A percentile compares a stretch with the other conserved stretches of the same genome.
phyloP scores from a whole-genome alignment of 2,797 vertebrate genomes.

The Acrocephalus scirpaceus region DNA sequence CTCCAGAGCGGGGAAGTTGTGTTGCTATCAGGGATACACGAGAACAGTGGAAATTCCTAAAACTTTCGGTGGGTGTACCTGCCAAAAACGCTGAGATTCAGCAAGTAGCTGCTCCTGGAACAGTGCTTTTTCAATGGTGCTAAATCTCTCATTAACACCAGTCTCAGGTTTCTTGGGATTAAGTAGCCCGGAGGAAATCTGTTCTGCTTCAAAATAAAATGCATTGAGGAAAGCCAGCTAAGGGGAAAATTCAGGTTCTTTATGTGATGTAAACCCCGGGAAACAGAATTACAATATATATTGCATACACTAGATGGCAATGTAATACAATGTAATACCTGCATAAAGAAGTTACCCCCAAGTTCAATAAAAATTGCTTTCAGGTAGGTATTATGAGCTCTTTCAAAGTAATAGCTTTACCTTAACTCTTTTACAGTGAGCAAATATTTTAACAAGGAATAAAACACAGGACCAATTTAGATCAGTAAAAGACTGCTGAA shows the following conservation, averaged over 20 bases:
- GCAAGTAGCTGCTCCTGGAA: neutral
- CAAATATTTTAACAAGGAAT: neutral
- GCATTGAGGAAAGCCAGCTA: neutral
- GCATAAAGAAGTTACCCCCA: neutral
- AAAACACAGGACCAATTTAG: neutral
- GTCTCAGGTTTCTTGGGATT: accelerated
- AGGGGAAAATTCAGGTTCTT: neutral
- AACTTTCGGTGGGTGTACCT: neutral
- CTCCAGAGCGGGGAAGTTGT: accelerated
- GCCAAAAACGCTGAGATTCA: neutral
- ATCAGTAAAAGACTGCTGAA: neutral
- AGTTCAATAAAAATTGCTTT: neutral
- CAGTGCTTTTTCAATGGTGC: neutral
- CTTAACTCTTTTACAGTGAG: neutral
- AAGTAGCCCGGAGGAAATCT: neutral
- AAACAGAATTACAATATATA: neutral
- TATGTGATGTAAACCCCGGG: neutral
- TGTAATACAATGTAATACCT: constrained; percentile 53
- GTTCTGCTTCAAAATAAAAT: neutral
- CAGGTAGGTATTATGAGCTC: neutral
- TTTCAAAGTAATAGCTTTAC: neutral
- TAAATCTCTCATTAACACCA: neutral
- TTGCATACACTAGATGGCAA: constrained; percentile 68
- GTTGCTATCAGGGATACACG: neutral
- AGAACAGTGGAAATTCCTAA: neutral